phyloP scores from a whole-genome alignment of 2,113 vertebrate species.

The Xyrauchen texanus region DNA sequence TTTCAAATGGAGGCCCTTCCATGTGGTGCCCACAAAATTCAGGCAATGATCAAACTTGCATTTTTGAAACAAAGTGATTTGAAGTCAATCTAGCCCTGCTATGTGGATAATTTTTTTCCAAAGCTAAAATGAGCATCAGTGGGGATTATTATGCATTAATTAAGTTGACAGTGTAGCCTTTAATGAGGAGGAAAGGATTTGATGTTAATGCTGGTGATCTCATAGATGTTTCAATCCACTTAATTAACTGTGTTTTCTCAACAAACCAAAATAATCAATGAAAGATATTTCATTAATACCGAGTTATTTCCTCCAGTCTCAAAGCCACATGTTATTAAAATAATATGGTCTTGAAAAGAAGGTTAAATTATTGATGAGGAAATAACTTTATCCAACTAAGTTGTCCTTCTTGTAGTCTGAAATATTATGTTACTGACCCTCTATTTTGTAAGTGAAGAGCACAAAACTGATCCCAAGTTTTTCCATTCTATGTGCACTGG shows the following conservation, averaged over 20 bases:
- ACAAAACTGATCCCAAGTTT: background rate
- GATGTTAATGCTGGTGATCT: slow-evolving; percentile 90
- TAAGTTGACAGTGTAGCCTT: slow-evolving; percentile 93
- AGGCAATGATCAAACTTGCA: slow-evolving; percentile 58
- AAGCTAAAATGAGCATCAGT: slow-evolving; percentile 91
- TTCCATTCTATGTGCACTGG: too few species aligned
- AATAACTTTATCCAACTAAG: slow-evolving; percentile 30
- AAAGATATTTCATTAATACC: slow-evolving; percentile 67
- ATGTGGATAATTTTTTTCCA: slow-evolving; percentile 64
- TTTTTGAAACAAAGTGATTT: slow-evolving; percentile 61
- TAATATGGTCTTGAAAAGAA: slow-evolving; percentile 49
- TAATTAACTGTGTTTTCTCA: slow-evolving; percentile 90
- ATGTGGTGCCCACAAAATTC: slow-evolving; percentile 45
- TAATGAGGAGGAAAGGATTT: slow-evolving; percentile 96
- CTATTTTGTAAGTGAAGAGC: too few species aligned
- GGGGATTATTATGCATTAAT: slow-evolving; percentile 96
- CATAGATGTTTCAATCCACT: slow-evolving; percentile 84
- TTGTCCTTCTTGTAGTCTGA: slow-evolving; percentile 19
- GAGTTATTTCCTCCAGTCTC: slow-evolving; percentile 51
- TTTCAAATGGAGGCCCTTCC: slow-evolving; percentile 47
- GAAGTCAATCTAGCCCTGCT: slow-evolving; percentile 64
- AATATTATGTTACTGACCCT: slow-evolving; percentile 10
- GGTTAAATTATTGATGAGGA: slow-evolving; percentile 51
- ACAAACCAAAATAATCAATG: slow-evolving; percentile 86
- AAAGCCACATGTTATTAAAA: slow-evolving; percentile 64